A percentile compares a stretch with the other conserved stretches of the same genome.
These are phyloP conservation scores for Calameuta idolon DNA, from an alignment of 2,888 invertebrate species.

Conservation along the genomic window DNA sequence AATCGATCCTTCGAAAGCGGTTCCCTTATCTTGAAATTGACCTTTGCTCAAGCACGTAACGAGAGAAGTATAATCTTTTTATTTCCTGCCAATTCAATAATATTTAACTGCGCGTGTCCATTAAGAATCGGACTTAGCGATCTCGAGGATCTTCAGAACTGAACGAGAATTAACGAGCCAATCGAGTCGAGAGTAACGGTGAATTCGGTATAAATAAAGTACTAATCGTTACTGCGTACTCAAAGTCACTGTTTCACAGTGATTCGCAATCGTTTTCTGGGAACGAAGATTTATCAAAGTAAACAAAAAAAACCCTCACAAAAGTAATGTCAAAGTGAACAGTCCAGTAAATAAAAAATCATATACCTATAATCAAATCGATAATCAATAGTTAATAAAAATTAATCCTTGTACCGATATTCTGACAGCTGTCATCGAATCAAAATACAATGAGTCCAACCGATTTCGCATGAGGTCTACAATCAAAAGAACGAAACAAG, in stretches of 20 bases:
- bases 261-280: not conserved
- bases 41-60: not conserved
- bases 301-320: not conserved
- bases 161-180: conserved; percentile 44
- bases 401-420: not conserved
- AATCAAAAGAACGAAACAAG: not conserved
- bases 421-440: not conserved
- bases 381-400: not conserved
- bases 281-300: not conserved
- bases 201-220: not conserved
- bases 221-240: not conserved
- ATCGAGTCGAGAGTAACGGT: not conserved
- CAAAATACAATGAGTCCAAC: not conserved
- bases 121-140: not conserved
- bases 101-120: not conserved
- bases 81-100: not conserved
- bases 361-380: not conserved
- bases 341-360: not conserved
- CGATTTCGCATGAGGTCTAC: not conserved
- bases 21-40: not conserved
- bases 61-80: not conserved
- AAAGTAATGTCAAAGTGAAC: not conserved
- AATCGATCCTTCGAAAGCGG: not conserved
- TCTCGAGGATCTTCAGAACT: conserved; percentile 32
- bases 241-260: not conserved